Evolutionary conservation across 2,888 invertebrate genomes (phyloP).

Genomic region (Polydrusus cervinus): DNA sequence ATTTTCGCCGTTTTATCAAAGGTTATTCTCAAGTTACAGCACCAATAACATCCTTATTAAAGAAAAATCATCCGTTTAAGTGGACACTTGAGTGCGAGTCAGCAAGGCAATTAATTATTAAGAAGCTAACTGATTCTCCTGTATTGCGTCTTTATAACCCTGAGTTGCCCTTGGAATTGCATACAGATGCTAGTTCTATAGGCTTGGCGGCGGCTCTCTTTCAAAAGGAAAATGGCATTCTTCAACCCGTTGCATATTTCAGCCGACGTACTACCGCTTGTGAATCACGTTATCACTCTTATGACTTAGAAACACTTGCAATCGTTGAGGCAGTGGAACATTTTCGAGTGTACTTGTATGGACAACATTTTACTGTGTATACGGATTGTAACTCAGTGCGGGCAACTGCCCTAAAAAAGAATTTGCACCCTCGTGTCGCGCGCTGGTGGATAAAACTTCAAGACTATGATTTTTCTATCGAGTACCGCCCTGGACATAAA

Average conservation of each 20-base stretch:
- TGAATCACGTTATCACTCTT: conserved; percentile 57
- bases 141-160: conserved; percentile 53
- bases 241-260: conserved; percentile 53
- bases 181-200: conserved; percentile 51
- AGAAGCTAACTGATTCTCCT: conserved; percentile 47
- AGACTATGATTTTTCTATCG: conserved; percentile 41
- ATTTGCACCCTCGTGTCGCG: conserved; percentile 19
- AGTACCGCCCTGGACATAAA: conserved; percentile 48
- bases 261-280: conserved; percentile 52
- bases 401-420: conserved; percentile 10
- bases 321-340: conserved; percentile 13
- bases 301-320: conserved; percentile 58
- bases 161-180: conserved; percentile 44
- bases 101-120: conserved; percentile 48
- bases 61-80: conserved; percentile 50
- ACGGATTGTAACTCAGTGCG: conserved; percentile 61
- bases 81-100: conserved; percentile 49
- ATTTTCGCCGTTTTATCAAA: conserved; percentile 26
- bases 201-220: conserved; percentile 45
- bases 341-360: conserved; percentile 56
- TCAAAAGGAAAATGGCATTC: conserved; percentile 46
- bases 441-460: neutral
- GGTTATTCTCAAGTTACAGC: conserved; percentile 49
- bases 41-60: conserved; percentile 53
- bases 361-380: conserved; percentile 56